Base-by-base conservation (phyloP, 2,797 vertebrate species). In the Amphiprion clarkii region DNA sequence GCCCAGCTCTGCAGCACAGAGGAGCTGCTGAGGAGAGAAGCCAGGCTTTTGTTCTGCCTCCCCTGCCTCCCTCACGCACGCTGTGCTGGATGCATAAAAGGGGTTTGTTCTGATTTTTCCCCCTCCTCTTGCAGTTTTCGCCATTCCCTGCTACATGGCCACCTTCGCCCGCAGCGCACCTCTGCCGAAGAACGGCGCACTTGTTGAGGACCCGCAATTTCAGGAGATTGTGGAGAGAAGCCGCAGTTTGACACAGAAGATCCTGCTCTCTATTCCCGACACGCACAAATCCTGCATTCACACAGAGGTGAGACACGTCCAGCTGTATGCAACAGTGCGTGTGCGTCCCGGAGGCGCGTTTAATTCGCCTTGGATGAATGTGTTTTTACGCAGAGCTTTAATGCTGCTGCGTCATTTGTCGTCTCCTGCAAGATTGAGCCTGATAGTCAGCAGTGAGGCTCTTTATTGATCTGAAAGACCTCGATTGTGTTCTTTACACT, bases 161-260 rank as follows among this genome's bases (percentile, higher is more conserved):
- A 31, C 39, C 48, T 0, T 76, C n/a, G 79, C 53, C 23, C 57
- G 69, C 42, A 23, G 88, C 82, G 95, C 93, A 0, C 95, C 95
- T 0, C 77, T 95, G 39, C 59, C 54, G 1, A 90, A 83, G 51
- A 29, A 36, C 1, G 19, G 39, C 68, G 10, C 82, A 82, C 86
- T 82, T 79, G 90, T 93, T 82, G 88, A 84, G 82, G 84, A 79
- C 10, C 79, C 80, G 17, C 79, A 65, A 2, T 94, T 94, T 58
- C 90, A 90, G 78, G 78, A 91, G 21, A 76, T 88, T 21, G 87
- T 95, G 53, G 69, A 71, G 19, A 90, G 46, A 52, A 94, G 94
- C 72, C 83, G 85, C 53, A 91, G 78, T 75, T 86, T 97, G 52
- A 87, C 87, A 5, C 59, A 76, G 7, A 96, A 95, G 92, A 94